Percentiles rank a stretch among this genome's conserved stretches.
Evolutionary conservation across 2,797 vertebrate species (phyloP).

Genomic region (Gorsachius magnificus): DNA sequence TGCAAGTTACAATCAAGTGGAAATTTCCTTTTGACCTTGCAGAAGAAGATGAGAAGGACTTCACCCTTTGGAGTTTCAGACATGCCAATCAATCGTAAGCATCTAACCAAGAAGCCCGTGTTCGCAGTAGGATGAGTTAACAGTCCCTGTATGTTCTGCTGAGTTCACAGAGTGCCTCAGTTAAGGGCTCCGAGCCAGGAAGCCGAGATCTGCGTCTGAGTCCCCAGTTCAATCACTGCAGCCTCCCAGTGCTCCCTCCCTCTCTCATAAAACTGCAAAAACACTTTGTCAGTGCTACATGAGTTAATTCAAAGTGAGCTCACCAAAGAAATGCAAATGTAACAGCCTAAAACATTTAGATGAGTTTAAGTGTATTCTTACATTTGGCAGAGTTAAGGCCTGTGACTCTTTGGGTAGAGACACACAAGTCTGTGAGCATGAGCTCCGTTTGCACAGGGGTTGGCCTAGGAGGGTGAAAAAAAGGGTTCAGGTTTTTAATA

Average conservation of each 20-base stretch:
- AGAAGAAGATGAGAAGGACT: not conserved
- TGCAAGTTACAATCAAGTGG: not conserved
- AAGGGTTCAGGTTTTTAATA: constrained; percentile 50
- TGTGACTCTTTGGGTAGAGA: not conserved
- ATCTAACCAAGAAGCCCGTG: not conserved
- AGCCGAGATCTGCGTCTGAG: not conserved
- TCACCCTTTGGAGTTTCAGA: not conserved
- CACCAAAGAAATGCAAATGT: constrained; percentile 15
- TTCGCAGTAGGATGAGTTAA: not conserved
- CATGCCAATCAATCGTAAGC: not conserved
- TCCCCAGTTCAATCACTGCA: not conserved
- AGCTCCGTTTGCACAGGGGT: not conserved
- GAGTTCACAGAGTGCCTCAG: not conserved
- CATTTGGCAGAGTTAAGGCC: not conserved
- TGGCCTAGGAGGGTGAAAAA: constrained; percentile 59
- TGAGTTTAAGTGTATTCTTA: not conserved
- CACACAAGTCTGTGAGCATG: not conserved
- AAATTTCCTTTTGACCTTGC: not conserved
- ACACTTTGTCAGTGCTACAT: not conserved
- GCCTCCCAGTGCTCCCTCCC: not conserved
- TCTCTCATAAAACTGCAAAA: not conserved
- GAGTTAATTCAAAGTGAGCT: not conserved
- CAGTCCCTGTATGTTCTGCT: not conserved
- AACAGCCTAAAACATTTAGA: not conserved
- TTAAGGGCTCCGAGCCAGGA: not conserved